Percentiles rank a stretch among this genome's conserved stretches.
Conservation (phyloP, 1,140 invertebrate genomes). For the Melanaphis sacchari region DNA sequence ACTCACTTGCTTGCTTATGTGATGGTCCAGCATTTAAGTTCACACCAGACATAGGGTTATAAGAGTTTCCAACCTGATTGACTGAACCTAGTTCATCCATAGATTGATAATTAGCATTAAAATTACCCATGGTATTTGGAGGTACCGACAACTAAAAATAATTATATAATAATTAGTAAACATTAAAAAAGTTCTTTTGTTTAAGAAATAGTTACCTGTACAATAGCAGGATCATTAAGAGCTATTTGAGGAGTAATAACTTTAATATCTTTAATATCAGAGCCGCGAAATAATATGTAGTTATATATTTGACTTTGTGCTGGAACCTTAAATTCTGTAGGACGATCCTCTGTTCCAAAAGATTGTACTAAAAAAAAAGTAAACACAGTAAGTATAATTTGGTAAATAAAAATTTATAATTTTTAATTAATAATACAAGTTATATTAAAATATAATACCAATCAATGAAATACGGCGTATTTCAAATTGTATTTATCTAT, state of each 20-base stretch:
- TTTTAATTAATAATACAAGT: not conserved
- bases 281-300: constrained; percentile 96
- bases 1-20: constrained; percentile 56
- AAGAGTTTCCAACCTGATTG: constrained; percentile 49
- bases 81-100: constrained; percentile 50
- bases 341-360: constrained; percentile 97
- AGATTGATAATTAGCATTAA: constrained; percentile 49
- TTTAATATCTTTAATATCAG: constrained; percentile 98
- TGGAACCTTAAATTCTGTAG: constrained; percentile 90
- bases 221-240: constrained; percentile 93
- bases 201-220: constrained; percentile 70
- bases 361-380: constrained; percentile 82
- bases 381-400: not conserved
- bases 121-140: constrained; percentile 64
- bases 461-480: not conserved
- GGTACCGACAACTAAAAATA: constrained; percentile 73
- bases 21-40: constrained; percentile 56
- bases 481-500: not conserved
- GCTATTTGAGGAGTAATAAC: constrained; percentile 75
- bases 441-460: not conserved
- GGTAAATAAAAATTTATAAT: not conserved
- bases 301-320: constrained; percentile 98
- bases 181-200: not conserved
- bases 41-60: constrained; percentile 57
- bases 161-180: not conserved